Evolutionary conservation across 2,888 invertebrate genomes (phyloP).

Genomic region (Andricus quercusramuli): DNA sequence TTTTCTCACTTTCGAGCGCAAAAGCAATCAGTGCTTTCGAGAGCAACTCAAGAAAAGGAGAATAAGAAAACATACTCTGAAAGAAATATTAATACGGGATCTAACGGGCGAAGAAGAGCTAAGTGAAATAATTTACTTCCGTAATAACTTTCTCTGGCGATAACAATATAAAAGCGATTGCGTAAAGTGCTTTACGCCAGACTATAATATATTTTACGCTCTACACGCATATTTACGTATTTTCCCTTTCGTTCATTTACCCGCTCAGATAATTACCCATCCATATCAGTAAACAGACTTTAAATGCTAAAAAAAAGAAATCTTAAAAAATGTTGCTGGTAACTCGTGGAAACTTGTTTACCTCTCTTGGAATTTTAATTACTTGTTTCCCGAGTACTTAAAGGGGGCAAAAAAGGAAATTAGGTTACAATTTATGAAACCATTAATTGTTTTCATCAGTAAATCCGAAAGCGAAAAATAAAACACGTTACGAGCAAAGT

Average conservation of each 20-base stretch:
- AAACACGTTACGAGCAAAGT: not conserved
- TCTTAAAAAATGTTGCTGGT: not conserved
- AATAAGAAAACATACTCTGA: constrained; percentile 40
- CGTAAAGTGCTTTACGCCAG: constrained; percentile 45
- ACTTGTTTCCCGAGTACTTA: not conserved
- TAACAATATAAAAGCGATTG: constrained; percentile 46
- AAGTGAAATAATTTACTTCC: constrained; percentile 51
- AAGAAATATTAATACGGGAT: constrained; percentile 44
- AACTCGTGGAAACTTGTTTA: not conserved
- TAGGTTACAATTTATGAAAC: no score
- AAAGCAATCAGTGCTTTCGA: constrained; percentile 1
- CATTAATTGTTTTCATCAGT: no score
- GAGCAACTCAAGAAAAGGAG: constrained; percentile 37
- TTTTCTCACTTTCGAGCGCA: not conserved
- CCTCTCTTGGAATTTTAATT: not conserved
- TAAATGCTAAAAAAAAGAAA: not conserved
- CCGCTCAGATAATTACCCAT: constrained; percentile 29
- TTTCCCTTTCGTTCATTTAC: not conserved
- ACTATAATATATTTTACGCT: constrained; percentile 38
- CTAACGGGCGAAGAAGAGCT: constrained; percentile 19
- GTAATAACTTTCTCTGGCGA: constrained; percentile 50
- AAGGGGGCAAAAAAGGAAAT: constrained; percentile 7
- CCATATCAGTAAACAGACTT: constrained; percentile 16
- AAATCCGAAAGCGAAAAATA: no score
- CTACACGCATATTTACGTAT: constrained; percentile 15